Percentiles rank a stretch among this genome's conserved stretches.
These are phyloP conservation scores for Stegastes partitus DNA, from an alignment of 2,113 vertebrate species.

Conservation along the genomic window DNA sequence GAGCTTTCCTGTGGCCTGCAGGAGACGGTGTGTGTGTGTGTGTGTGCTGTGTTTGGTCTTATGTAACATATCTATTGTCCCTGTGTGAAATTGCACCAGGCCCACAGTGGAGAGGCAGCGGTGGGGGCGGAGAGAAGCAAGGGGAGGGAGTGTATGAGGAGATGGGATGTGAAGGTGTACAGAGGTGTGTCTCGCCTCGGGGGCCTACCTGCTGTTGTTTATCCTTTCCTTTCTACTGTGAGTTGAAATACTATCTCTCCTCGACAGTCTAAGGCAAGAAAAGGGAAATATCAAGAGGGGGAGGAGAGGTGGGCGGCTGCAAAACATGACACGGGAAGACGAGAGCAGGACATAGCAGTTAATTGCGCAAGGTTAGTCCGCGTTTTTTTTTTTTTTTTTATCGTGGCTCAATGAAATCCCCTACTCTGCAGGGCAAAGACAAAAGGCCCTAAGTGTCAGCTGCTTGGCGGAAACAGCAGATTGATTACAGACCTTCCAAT, in stretches of 20 bases:
- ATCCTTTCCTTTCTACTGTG: slow-evolving; percentile 51
- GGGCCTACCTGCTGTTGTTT: slow-evolving; percentile 54
- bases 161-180: slow-evolving; percentile 45
- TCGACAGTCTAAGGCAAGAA: slow-evolving; percentile 31
- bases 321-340: slow-evolving; percentile 49
- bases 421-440: slow-evolving; percentile 62
- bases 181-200: slow-evolving; percentile 56
- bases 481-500: slow-evolving; percentile 69
- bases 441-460: slow-evolving; percentile 67
- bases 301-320: slow-evolving; percentile 25
- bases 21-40: neutral
- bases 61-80: slow-evolving; percentile 27
- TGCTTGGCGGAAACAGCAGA: slow-evolving; percentile 65
- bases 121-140: neutral
- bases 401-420: slow-evolving; percentile 63
- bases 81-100: slow-evolving; percentile 16
- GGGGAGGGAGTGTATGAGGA: slow-evolving; percentile 16
- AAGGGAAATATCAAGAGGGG: slow-evolving; percentile 52
- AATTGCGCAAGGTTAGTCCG: slow-evolving; percentile 66
- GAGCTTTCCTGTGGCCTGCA: neutral
- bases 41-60: slow-evolving; percentile 35
- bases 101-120: neutral
- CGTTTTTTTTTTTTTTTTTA: no score
- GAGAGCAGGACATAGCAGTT: slow-evolving; percentile 40
- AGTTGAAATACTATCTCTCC: slow-evolving; percentile 68